phyloP scores from a whole-genome alignment of 2,113 vertebrate species.

The Rhinoptilus africanus region DNA sequence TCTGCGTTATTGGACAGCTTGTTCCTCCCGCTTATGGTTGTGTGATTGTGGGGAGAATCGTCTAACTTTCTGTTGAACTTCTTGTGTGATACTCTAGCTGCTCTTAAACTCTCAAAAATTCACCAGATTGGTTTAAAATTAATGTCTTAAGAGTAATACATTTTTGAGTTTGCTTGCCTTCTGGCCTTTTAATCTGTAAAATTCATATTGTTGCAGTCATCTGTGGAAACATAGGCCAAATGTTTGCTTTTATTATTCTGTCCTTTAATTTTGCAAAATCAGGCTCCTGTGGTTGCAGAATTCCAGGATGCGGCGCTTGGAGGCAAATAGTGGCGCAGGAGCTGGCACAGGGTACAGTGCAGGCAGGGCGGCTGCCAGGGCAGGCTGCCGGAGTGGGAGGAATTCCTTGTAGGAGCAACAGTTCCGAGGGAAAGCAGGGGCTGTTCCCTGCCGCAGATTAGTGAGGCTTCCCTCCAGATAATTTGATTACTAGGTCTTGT shows the following conservation, averaged over 20 bases:
- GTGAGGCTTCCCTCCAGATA: neutral
- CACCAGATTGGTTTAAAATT: neutral
- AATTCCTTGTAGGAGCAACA: neutral
- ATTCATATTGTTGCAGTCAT: neutral
- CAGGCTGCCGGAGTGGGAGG: neutral
- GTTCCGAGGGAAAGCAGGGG: neutral
- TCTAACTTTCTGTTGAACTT: neutral
- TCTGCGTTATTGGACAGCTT: neutral
- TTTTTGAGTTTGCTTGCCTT: neutral
- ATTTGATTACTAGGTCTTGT: neutral
- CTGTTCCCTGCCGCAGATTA: neutral
- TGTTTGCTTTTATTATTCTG: slow-evolving; percentile 11
- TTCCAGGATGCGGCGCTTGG: neutral
- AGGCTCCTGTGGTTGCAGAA: neutral
- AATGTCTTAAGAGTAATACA: neutral
- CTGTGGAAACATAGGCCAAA: neutral
- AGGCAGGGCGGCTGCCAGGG: neutral
- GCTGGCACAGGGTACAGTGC: neutral
- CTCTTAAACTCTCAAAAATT: neutral
- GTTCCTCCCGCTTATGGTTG: neutral
- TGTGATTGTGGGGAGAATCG: neutral
- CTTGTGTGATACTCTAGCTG: neutral
- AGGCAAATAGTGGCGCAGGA: neutral
- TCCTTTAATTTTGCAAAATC: neutral
- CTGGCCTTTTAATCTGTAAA: slow-evolving; percentile 3